Evolutionary conservation across 2,797 vertebrate genomes (phyloP), one percentile per base, ranked within the genome.

Genomic region (Florisuga fusca): DNA sequence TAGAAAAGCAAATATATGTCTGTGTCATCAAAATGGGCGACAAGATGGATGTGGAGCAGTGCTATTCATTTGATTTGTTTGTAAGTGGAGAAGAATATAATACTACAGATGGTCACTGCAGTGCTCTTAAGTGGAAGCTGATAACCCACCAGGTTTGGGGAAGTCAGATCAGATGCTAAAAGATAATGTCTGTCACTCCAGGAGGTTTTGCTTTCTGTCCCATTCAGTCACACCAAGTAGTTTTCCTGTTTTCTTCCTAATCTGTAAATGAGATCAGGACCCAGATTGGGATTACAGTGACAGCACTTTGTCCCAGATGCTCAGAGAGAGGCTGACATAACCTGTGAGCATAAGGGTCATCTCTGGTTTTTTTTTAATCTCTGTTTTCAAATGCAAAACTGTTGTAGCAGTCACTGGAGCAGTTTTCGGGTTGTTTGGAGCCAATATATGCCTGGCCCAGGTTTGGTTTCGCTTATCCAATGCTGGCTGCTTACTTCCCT

Each of bases 191-290:
- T 79, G 51, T 11, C 34, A 26, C 5, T 15, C 15, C 12, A 5
- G 36, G 45, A 80, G 72, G 48, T 38, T 64, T 26, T 45, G 18
- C 29, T 67, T 77, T 86, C 55, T 36, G 19, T 77, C 48, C 57
- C 27, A 29, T n/a, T 36, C 3, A 12, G 57, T 27, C 33, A 43
- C 43, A 46, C 33, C 53, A 54, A 27, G 43, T 53, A 68, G 38
- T 77, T 86, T 68, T 68, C 29, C 51, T 58, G 64, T 86, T 85
- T 86, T 68, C 48, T 59, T 86, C 48, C 48, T 86, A 77, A 84
- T 84, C 57, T 69, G 64, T 45, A 69, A 77, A 68, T 86, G 73
- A 86, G 63, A 77, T 59, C 64, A 76, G 62, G 36, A 84, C 36
- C 36, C 33, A 45, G n/a, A 19, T 85, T 83, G 64, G 57, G n/a